Base-by-base conservation (phyloP, 2,797 vertebrate species). In the Catamblyrhynchus diadema region DNA sequence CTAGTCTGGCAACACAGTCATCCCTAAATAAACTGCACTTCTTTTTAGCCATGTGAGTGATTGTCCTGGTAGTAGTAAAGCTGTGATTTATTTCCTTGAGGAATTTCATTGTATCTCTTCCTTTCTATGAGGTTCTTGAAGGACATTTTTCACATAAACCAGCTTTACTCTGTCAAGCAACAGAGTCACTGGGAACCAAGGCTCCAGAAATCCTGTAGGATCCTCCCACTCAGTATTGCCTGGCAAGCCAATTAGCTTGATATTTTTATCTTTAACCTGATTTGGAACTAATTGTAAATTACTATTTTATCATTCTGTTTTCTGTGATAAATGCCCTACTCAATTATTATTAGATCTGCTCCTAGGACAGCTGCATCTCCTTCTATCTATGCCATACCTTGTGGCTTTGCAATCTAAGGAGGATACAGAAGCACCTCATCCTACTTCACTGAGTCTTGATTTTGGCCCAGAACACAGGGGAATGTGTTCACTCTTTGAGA, bases 241-340 rank as follows among this genome's bases (percentile, higher is more conserved):
- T 92, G 81, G 94, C 92, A 96, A 92, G 74, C 82, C 96, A 96
- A 97, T 96, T 97, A 95, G 80, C 75, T 91, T 92, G 93, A 13
- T 96, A 97, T 96, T 97, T 97, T 97, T 97, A 95, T 93, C 96
- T 95, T 74, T 96, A 97, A 97, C 93, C 93, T 96, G 93, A 95
- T 96, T 96, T 96, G 88, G 48, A 95, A 70, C 90, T 95, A 97
- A 97, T 92, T 91, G 94, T 97, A 94, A 94, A 95, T 94, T 88
- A 81, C 95, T 95, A 88, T 89, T 93, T 95, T 93, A 95, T 73
- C 87, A 94, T 95, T 91, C 92, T 97, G 91, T 92, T 96, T 97
- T 94, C 82, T 91, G 62, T 96, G 94, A 94, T 96, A 91, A 94
- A 97, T 96, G 89, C 48, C 81, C 91, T 84, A 56, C 77, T 95